Conservation (phyloP, 2,797 vertebrate genomes). For the Clarias laeviceps region DNA sequence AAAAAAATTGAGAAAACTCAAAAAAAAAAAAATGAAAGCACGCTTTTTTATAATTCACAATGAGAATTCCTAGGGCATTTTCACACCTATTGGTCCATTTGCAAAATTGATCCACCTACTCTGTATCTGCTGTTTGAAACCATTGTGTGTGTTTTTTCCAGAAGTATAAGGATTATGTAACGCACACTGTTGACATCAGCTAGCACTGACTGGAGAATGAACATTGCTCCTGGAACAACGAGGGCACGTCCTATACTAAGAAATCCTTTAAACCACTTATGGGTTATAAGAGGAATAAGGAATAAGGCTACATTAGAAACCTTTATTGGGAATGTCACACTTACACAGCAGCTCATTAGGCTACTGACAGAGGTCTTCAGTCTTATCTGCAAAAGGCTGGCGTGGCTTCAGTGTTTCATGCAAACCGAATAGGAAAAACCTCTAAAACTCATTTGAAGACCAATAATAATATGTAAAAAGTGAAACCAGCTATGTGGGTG, state of each 20-base stretch:
- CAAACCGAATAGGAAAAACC: not conserved
- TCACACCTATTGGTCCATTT: not conserved
- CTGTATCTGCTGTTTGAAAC: not conserved
- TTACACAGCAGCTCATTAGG: conserved; percentile 22
- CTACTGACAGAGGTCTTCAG: conserved; percentile 14
- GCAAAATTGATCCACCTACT: not conserved
- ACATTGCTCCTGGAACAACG: not conserved
- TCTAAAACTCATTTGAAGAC: not conserved
- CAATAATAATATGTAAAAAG: not conserved
- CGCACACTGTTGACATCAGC: not conserved
- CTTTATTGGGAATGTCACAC: conserved; percentile 5
- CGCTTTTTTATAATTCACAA: not conserved
- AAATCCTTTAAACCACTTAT: not conserved
- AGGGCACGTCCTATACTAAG: not conserved
- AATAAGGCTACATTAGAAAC: not conserved
- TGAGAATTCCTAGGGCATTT: not conserved
- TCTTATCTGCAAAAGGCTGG: conserved; percentile 5
- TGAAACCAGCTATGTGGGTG: not conserved
- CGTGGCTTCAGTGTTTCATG: not conserved
- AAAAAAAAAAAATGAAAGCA: not conserved
- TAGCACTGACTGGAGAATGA: not conserved
- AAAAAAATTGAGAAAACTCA: not conserved
- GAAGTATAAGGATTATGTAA: not conserved
- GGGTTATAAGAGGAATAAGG: not conserved
- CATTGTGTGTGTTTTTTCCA: not conserved